These are phyloP conservation scores for Conops quadrifasciatus DNA, from an alignment of 2,888 invertebrate genomes.

Conservation along the genomic window DNA sequence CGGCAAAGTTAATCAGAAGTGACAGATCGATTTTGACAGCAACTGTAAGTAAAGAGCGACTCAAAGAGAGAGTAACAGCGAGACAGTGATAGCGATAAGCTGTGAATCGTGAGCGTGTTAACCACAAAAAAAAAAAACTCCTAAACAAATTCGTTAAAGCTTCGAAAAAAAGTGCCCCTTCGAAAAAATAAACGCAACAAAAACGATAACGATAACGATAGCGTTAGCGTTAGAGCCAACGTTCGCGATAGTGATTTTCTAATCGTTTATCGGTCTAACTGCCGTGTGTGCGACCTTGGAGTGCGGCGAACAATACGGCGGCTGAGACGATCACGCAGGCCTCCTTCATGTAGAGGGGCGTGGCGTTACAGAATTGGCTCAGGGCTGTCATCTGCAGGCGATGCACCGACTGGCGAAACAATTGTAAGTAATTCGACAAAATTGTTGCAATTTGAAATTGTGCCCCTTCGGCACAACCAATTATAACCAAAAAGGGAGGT, in stretches of 20 bases:
- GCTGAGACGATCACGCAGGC: conserved; percentile 45
- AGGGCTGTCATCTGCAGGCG: conserved; percentile 65
- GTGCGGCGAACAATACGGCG: conserved; percentile 49
- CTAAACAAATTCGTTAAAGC: too few species aligned
- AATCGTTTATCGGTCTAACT: too few species aligned
- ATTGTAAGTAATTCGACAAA: conserved; percentile 57
- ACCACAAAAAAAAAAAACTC: too few species aligned
- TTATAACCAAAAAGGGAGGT: too few species aligned
- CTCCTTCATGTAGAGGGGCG: conserved; percentile 50
- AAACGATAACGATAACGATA: conserved; percentile 1
- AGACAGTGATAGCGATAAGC: conserved; percentile 16
- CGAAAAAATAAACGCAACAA: conserved; percentile 12
- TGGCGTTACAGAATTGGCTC: conserved; percentile 54
- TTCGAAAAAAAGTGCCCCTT: too few species aligned
- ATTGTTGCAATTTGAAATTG: too few species aligned
- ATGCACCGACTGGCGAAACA: conserved; percentile 66
- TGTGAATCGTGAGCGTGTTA: not conserved
- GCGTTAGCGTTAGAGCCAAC: not conserved
- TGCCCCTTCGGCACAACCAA: too few species aligned
- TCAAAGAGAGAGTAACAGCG: not conserved
- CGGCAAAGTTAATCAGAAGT: too few species aligned
- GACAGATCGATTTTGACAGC: too few species aligned
- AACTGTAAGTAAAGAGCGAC: too few species aligned
- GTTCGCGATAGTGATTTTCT: not conserved
- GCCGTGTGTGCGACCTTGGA: conserved; percentile 39